Conservation (phyloP, 35 echinoderm and acorn worm genomes). For the Strongylocentrotus purpuratus region DNA sequence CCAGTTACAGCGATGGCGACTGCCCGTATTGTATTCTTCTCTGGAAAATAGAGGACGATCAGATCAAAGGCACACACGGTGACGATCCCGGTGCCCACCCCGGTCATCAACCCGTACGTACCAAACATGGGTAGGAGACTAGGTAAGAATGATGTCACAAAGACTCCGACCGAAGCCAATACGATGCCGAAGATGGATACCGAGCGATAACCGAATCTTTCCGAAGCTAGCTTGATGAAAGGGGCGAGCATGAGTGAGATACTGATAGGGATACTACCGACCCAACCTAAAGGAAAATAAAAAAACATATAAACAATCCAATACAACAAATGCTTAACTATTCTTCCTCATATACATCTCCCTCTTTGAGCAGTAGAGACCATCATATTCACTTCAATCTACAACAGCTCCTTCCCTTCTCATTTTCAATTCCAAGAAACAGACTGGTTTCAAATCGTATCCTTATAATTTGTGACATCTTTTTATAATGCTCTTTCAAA, state of each 20-base stretch:
- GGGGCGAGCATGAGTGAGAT: slow-evolving; percentile 16
- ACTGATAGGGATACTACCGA: slow-evolving; percentile 2
- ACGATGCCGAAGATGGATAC: neutral
- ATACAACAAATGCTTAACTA: no score
- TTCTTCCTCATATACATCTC: no score
- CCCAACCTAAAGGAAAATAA: slow-evolving; percentile 9
- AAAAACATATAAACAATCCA: neutral
- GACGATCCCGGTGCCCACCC: neutral
- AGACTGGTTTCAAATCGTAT: no score
- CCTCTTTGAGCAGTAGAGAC: no score
- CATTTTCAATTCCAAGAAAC: no score
- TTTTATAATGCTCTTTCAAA: no score
- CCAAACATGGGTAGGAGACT: neutral
- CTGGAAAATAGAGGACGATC: neutral
- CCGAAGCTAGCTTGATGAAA: neutral
- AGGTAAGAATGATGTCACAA: neutral
- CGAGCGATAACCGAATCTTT: slow-evolving; percentile 16
- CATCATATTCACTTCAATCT: no score
- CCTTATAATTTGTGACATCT: no score
- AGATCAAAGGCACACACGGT: slow-evolving; percentile 21
- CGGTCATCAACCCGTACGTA: neutral
- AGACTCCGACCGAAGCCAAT: neutral
- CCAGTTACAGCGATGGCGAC: neutral
- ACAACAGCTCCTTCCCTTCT: no score
- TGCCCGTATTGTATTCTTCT: slow-evolving; percentile 4